phyloP scores from a whole-genome alignment of 2,797 vertebrate species.

The Poecilia velifera region DNA sequence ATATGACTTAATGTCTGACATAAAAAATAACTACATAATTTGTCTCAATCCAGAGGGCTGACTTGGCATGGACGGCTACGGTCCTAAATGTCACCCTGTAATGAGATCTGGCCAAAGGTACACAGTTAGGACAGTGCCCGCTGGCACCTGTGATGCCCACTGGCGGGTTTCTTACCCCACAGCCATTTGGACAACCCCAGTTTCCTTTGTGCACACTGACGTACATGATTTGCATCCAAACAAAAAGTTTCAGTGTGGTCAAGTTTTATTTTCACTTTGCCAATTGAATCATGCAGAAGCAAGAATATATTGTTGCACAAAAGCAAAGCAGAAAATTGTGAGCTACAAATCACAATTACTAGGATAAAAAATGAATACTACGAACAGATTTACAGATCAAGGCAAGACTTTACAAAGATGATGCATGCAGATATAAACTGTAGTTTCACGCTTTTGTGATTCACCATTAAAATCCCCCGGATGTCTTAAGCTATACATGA shows the following conservation, averaged over 20 bases:
- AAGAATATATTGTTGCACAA: slow-evolving; percentile 14
- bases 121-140: slow-evolving; percentile 80
- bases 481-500: slow-evolving; percentile 35
- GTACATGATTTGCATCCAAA: slow-evolving; percentile 73
- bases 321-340: slow-evolving; percentile 10
- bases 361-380: background rate
- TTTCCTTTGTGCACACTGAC: slow-evolving; percentile 72
- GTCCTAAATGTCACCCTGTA: slow-evolving; percentile 86
- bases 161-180: slow-evolving; percentile 78
- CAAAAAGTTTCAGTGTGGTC: slow-evolving; percentile 68
- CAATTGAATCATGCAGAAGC: slow-evolving; percentile 8
- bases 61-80: slow-evolving; percentile 82
- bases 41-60: slow-evolving; percentile 84
- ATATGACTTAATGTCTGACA: slow-evolving; percentile 81
- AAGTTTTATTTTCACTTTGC: slow-evolving; percentile 52
- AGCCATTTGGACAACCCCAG: slow-evolving; percentile 79
- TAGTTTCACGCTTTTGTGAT: slow-evolving; percentile 4
- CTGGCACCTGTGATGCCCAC: slow-evolving; percentile 83
- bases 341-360: slow-evolving; percentile 5
- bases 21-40: slow-evolving; percentile 85
- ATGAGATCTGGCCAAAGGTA: slow-evolving; percentile 84
- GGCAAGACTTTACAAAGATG: background rate
- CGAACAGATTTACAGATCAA: background rate
- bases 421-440: background rate
- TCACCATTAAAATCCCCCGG: slow-evolving; percentile 1